Base-by-base conservation (phyloP, 2,797 vertebrate genomes). In the Pteronotus mesoamericanus region DNA sequence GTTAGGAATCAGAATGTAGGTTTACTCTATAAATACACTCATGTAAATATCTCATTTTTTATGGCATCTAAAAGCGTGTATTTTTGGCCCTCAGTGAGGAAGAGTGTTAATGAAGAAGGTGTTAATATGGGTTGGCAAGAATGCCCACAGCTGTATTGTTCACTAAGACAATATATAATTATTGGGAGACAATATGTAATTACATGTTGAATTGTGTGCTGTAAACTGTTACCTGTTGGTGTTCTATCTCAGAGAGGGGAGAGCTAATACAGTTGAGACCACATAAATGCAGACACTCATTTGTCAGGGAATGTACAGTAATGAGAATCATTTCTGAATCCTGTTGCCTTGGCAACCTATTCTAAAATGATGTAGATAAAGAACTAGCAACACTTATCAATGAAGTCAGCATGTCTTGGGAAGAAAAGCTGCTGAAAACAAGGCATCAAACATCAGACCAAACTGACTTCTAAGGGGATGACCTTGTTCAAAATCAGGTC, bases 301-400 rank as follows among this genome's bases (percentile, higher is more conserved):
- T 97, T 97, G 92, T 96, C 29, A 15, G 96, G 94, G 87, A 85
- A 91, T 91, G 77, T 96, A 95, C 86, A 83, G 95, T 97, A 97
- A 98, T 97, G 97, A 97, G 95, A 97, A 96, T 96, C 96, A 97
- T 96, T 97, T 93, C 96, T 90, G 95, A 97, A 95, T 95, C 93
- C 93, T 6, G 96, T 98, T 97, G 87, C 97, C 97, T 93, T 96
- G 97, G 94, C 89, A 98, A 98, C 97, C 89, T 69, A 59, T 95
- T 97, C 97, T 94, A 97, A 97, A 98, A 96, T 94, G 96, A 97
- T 98, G 96, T 95, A 90, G 96, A 97, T 98, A 97, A 97, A 97
- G 96, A 97, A 94, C 96, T 86, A 86, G 96, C 95, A 94, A 95
- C 96, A 97, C 95, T 98, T 97, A 96, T 97, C 96, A 97, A 97